Percentiles rank a stretch among this genome's conserved stretches.
These are phyloP conservation scores for Tholera decimalis DNA, from an alignment of 2,888 invertebrate species.

Conservation along the genomic window DNA sequence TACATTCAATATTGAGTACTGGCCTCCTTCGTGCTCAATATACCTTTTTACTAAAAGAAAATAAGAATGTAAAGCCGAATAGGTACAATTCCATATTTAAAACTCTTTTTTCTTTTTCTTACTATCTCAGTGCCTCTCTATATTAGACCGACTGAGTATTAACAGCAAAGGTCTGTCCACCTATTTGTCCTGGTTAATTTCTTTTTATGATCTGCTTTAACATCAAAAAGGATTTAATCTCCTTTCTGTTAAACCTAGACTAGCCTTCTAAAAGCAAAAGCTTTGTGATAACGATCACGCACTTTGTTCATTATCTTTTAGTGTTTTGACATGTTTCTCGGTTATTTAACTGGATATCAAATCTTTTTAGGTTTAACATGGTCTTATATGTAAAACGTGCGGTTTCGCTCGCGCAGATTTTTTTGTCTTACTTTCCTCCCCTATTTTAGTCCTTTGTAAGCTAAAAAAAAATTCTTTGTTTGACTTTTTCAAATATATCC, in stretches of 20 bases:
- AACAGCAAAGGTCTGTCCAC: slow-evolving; percentile 7
- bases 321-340: slow-evolving; percentile 11
- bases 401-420: too few relatives aligned
- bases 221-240: slow-evolving; percentile 50
- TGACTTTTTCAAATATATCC: too few relatives aligned
- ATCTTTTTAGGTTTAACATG: slow-evolving; percentile 5
- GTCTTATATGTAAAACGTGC: neutral
- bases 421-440: too few relatives aligned
- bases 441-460: too few relatives aligned
- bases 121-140: slow-evolving; percentile 4
- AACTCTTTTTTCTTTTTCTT: slow-evolving; percentile 1
- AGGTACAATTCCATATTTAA: neutral
- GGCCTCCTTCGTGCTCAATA: neutral
- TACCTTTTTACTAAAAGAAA: slow-evolving; percentile 1
- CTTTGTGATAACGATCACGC: slow-evolving; percentile 25
- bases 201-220: slow-evolving; percentile 47
- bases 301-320: slow-evolving; percentile 22
- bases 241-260: slow-evolving; percentile 15
- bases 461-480: too few relatives aligned
- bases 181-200: slow-evolving; percentile 39
- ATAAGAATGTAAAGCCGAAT: neutral
- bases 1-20: slow-evolving; percentile 5
- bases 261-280: slow-evolving; percentile 14
- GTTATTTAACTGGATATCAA: neutral
- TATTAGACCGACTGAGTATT: slow-evolving; percentile 19